Evolutionary conservation across 2,888 invertebrate species (phyloP).

Genomic region (Drosophila borealis): DNA sequence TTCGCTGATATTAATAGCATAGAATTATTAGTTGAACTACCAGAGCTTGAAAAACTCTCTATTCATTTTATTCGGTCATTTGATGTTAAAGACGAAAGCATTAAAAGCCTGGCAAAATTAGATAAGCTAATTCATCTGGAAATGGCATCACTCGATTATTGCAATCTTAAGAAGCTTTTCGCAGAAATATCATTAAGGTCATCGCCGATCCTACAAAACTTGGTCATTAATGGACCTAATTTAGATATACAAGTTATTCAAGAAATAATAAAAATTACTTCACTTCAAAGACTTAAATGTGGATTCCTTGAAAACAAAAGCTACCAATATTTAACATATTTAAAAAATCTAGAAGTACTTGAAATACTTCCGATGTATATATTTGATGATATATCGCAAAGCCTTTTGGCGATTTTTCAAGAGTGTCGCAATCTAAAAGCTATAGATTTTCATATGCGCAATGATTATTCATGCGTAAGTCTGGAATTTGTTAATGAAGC

Average conservation of each 20-base stretch:
- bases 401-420: neutral
- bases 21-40: neutral
- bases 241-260: too few species aligned
- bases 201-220: neutral
- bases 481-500: neutral
- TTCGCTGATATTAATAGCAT: neutral
- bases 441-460: neutral
- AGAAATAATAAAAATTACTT: neutral
- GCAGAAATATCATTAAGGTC: neutral
- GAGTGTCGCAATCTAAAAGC: neutral
- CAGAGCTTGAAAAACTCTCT: neutral
- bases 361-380: neutral
- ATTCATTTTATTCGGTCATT: neutral
- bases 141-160: neutral
- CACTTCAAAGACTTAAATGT: constrained; percentile 6
- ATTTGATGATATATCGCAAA: neutral
- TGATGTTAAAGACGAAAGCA: neutral
- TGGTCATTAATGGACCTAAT: neutral
- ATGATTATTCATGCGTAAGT: neutral
- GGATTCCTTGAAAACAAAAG: neutral
- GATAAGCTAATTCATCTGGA: neutral
- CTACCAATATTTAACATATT: neutral
- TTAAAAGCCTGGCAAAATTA: neutral
- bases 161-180: neutral
- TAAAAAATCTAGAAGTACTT: neutral